Percentiles rank a stretch among this genome's conserved stretches.
These are phyloP conservation scores for Spisula subtruncata DNA, from an alignment of 2,888 invertebrate genomes.

Conservation along the genomic window DNA sequence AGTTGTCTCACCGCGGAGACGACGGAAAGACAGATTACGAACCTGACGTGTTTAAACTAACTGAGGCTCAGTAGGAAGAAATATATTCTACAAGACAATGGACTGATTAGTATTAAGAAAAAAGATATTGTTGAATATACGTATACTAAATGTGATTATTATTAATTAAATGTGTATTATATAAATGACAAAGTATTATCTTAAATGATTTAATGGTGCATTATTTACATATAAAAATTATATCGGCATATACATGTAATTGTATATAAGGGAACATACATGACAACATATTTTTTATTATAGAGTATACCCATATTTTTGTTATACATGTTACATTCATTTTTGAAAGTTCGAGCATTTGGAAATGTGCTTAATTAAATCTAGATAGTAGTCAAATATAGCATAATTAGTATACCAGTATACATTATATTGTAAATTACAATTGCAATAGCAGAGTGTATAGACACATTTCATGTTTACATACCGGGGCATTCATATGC, in stretches of 20 bases:
- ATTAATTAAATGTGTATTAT: conserved; percentile 7
- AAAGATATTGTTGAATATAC: conserved; percentile 11
- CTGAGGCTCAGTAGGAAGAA: conserved; percentile 75
- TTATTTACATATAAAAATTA: background rate
- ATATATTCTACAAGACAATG: background rate
- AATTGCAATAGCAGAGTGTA: too few species aligned
- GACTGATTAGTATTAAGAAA: background rate
- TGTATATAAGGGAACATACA: background rate
- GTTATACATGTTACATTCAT: too few species aligned
- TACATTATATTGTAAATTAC: too few species aligned
- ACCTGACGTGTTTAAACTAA: conserved; percentile 84
- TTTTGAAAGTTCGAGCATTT: too few species aligned
- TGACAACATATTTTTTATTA: too few species aligned
- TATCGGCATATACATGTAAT: background rate
- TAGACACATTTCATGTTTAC: too few species aligned
- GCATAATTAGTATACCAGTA: too few species aligned
- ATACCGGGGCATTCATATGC: too few species aligned
- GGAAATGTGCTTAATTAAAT: too few species aligned
- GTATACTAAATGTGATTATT: background rate
- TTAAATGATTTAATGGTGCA: conserved; percentile 34
- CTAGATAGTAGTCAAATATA: too few species aligned
- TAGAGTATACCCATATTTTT: too few species aligned
- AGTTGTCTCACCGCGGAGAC: conserved; percentile 43
- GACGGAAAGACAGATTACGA: conserved; percentile 71
- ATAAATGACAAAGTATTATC: conserved; percentile 10